Evolutionary conservation across 2,113 vertebrate species (phyloP).

Genomic region (Speoplatyrhinus poulsoni): DNA sequence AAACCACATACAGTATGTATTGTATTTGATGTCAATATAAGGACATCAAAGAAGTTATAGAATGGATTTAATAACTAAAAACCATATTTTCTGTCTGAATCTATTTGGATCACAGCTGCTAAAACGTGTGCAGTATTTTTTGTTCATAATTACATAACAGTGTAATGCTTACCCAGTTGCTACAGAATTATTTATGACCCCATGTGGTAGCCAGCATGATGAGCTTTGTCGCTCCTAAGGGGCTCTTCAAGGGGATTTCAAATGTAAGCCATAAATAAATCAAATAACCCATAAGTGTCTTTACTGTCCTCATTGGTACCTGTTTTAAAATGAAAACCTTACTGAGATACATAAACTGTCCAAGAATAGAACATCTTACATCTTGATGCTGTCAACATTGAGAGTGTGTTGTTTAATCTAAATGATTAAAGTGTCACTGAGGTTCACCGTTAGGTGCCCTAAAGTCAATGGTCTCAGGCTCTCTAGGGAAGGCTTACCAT

Average conservation of each 20-base stretch:
- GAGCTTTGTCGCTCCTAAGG: too few species aligned
- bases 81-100: background rate
- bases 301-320: conserved; percentile 10
- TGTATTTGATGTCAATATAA: too few species aligned
- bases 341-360: conserved; percentile 2
- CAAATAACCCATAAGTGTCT: too few species aligned
- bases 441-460: background rate
- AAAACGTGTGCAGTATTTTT: background rate
- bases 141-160: conserved; percentile 28
- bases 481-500: background rate
- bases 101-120: too few species aligned
- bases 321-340: conserved; percentile 4
- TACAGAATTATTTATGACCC: too few species aligned
- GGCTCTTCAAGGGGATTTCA: too few species aligned
- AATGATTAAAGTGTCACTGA: background rate
- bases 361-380: background rate
- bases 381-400: background rate
- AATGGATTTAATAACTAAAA: background rate
- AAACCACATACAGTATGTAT: too few species aligned
- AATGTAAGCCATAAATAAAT: too few species aligned
- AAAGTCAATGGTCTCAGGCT: background rate
- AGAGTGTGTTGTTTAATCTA: background rate
- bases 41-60: too few species aligned
- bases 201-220: too few species aligned
- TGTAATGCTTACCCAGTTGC: background rate